phyloP scores from a whole-genome alignment of 2,888 invertebrate species.

The Agrilus cyanescens region DNA sequence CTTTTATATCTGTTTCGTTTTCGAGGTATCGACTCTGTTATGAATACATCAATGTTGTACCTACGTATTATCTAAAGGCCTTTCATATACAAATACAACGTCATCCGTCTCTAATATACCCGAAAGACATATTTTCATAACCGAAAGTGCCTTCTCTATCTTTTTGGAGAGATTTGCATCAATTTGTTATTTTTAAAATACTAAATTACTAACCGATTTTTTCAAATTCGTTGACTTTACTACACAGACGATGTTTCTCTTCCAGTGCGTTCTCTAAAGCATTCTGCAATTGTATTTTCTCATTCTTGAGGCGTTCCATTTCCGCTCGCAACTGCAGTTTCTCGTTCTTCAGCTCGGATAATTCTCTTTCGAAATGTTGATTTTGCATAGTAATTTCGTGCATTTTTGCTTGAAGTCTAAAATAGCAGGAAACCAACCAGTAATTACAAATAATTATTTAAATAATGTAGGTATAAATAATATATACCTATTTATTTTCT shows the following conservation, averaged over 20 bases:
- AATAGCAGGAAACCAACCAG: conserved; percentile 2
- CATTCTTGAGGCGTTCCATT: conserved; percentile 39
- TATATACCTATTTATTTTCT: conserved; percentile 34
- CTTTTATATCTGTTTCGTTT: too few species aligned
- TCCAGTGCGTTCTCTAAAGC: conserved; percentile 41
- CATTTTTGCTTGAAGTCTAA: conserved; percentile 36
- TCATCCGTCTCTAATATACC: too few species aligned
- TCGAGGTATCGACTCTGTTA: too few species aligned
- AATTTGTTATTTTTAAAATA: not conserved
- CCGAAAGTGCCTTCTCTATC: too few species aligned
- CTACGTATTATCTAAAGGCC: too few species aligned
- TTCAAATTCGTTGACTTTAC: conserved; percentile 47
- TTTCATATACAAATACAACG: too few species aligned
- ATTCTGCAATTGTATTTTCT: conserved; percentile 45
- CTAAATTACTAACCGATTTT: conserved; percentile 37
- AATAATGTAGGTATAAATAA: not conserved
- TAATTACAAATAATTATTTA: not conserved
- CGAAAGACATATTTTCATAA: too few species aligned
- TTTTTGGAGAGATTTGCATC: too few species aligned
- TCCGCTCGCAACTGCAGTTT: conserved; percentile 37
- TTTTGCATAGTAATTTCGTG: conserved; percentile 37
- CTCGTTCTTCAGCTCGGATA: conserved; percentile 34
- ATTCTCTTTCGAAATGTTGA: conserved; percentile 38
- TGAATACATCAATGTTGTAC: too few species aligned
- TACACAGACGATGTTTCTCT: conserved; percentile 45